Evolutionary conservation across 2,888 invertebrate genomes (phyloP).

Genomic region (Timandra comae): DNA sequence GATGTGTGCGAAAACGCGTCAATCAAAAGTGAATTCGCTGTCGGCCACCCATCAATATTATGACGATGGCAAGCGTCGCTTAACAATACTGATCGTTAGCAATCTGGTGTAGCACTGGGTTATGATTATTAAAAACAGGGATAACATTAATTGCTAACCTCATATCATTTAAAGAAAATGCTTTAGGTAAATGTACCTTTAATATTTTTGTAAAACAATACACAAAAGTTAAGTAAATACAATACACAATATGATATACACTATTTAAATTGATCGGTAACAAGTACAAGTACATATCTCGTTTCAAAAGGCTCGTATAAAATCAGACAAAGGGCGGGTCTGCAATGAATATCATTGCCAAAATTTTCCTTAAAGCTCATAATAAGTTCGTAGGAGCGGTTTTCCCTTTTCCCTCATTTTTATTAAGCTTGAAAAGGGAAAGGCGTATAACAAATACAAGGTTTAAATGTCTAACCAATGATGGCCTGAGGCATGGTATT

Average conservation of each 20-base stretch:
- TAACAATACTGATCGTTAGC: too few species aligned
- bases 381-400: conserved; percentile 28
- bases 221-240: too few species aligned
- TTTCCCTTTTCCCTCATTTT: conserved; percentile 27
- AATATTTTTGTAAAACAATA: too few species aligned
- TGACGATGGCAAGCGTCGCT: too few species aligned
- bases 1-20: too few species aligned
- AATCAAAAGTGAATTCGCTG: too few species aligned
- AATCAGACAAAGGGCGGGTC: conserved; percentile 32
- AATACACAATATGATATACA: conserved; percentile 3
- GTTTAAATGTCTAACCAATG: conserved; percentile 29
- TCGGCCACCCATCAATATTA: too few species aligned
- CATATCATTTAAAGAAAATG: too few species aligned
- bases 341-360: conserved; percentile 31
- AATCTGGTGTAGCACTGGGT: too few species aligned
- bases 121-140: too few species aligned
- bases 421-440: conserved; percentile 27
- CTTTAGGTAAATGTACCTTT: too few species aligned
- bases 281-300: conserved; percentile 13
- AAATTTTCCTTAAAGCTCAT: conserved; percentile 25
- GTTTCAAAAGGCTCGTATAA: conserved; percentile 21
- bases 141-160: too few species aligned
- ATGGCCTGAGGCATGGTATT: conserved; percentile 20
- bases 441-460: conserved; percentile 24
- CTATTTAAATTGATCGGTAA: conserved; percentile 12